Evolutionary conservation across 2,113 vertebrate species (phyloP), one percentile per base, ranked within the genome.

Genomic region (Erythrocercus mccallii): DNA sequence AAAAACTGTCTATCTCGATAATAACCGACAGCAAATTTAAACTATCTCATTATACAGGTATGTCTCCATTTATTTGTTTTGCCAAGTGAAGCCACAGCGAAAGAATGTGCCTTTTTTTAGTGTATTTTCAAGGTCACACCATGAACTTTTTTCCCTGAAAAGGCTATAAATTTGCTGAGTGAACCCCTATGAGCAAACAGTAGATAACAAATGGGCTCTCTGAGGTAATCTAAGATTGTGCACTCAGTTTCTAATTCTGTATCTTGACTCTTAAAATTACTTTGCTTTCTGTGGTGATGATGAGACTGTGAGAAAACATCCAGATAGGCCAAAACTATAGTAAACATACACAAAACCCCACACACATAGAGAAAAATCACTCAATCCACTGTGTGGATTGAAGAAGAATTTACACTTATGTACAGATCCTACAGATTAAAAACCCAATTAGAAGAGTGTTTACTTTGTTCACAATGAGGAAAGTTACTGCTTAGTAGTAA

Each of bases 241-340:
- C 35, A 92, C 76, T 89, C 9, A 54, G 56, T 92, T 94, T 76
- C 94, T 97, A 97, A 97, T 97, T 97, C 94, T 96, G 88, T 94
- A 96, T 93, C 86, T 89, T 96, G 95, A 97, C 96, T 97, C 96
- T 91, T 96, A 87, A 97, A 97, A 91, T 92, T 76, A 88, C 94
- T 97, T 88, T 74, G 44, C 69, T 96, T 95, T 80, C 82, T 81
- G 45, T 65, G 33, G 48, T 78, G 64, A 38, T 90, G 68, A 85
- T 70, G 84, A 87, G 48, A 88, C 84, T 89, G 84, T 71, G 72
- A 80, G 80, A 65, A 94, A 95, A 86, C n/a, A 83, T 73, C 91
- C 77, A 94, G 74, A 94, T 72, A 95, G 90, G 38, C 45, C 74
- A 66, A 71, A 97, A 68, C 19, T 45, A 33, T 4, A 73, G 11